phyloP scores from a whole-genome alignment of 2,888 invertebrate genomes.

The Cerastis rubricosa region DNA sequence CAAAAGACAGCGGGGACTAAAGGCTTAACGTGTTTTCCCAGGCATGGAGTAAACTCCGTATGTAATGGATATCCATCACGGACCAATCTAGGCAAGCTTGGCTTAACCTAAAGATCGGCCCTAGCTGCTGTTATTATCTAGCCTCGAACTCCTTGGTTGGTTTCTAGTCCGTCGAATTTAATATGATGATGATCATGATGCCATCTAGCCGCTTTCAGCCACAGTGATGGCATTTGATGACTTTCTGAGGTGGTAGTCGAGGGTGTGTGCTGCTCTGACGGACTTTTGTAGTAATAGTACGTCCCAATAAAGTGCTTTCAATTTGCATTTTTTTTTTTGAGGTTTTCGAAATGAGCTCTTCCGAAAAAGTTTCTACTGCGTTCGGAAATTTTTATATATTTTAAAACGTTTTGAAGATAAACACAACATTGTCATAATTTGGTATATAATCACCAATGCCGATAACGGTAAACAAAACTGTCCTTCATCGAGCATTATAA shows the following conservation, averaged over 20 bases:
- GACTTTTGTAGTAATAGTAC: background rate
- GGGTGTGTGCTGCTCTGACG: background rate
- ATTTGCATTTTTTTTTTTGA: background rate
- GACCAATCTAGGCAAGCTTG: too few relatives aligned
- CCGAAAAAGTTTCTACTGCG: background rate
- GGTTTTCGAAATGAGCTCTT: background rate
- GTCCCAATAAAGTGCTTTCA: background rate
- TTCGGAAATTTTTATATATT: background rate
- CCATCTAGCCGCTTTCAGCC: background rate
- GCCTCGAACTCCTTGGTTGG: background rate
- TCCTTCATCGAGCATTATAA: background rate
- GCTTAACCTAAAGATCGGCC: too few relatives aligned
- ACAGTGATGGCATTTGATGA: background rate
- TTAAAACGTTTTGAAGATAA: background rate
- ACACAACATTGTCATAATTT: background rate
- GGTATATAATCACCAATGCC: rapidly evolving
- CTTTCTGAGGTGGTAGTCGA: background rate
- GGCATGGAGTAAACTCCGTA: too few relatives aligned
- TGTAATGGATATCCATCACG: too few relatives aligned
- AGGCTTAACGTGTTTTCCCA: too few relatives aligned
- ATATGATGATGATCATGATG: background rate
- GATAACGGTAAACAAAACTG: background rate
- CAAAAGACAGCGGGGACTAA: too few relatives aligned
- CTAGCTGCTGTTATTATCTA: background rate
- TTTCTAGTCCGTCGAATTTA: background rate